These are phyloP conservation scores for Sebastolobus alascanus DNA, from an alignment of 2,797 vertebrate species.

Conservation along the genomic window DNA sequence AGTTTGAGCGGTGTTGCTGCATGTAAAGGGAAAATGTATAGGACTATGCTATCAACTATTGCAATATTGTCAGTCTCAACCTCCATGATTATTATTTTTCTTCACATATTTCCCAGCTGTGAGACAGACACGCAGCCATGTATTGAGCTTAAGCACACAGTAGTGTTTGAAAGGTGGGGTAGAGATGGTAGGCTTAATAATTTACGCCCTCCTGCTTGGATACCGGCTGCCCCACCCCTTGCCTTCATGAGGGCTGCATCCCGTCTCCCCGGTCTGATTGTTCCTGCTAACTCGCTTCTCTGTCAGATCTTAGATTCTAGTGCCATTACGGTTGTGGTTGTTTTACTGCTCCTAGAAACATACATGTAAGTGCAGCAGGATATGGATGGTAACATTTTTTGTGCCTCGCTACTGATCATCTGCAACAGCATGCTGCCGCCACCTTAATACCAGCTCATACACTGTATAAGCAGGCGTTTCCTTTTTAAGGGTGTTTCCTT, in stretches of 20 bases:
- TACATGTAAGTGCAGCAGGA: conserved; percentile 2
- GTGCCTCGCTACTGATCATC: conserved; percentile 32
- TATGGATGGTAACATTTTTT: conserved; percentile 4
- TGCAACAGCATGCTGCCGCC: conserved; percentile 51
- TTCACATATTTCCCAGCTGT: not conserved
- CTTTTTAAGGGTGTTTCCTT: conserved; percentile 78
- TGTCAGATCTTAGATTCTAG: conserved; percentile 3
- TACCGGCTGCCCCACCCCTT: conserved; percentile 61
- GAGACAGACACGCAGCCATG: conserved; percentile 37
- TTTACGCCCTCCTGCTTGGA: conserved; percentile 66
- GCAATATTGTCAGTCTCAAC: not conserved
- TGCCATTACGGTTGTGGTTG: conserved; percentile 25
- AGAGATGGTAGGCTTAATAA: conserved; percentile 75
- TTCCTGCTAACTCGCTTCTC: conserved; percentile 27
- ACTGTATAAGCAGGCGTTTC: conserved; percentile 69
- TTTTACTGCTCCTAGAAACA: conserved; percentile 27
- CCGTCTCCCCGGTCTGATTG: conserved; percentile 27
- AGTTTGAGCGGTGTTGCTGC: not conserved
- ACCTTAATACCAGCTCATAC: conserved; percentile 31
- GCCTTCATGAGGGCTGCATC: conserved; percentile 49
- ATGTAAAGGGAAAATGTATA: not conserved
- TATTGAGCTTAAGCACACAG: conserved; percentile 60
- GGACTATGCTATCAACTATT: not conserved
- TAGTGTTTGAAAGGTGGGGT: conserved; percentile 44
- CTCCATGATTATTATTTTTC: not conserved